phyloP scores from a whole-genome alignment of 2,888 invertebrate genomes.

The Harmothoe impar region DNA sequence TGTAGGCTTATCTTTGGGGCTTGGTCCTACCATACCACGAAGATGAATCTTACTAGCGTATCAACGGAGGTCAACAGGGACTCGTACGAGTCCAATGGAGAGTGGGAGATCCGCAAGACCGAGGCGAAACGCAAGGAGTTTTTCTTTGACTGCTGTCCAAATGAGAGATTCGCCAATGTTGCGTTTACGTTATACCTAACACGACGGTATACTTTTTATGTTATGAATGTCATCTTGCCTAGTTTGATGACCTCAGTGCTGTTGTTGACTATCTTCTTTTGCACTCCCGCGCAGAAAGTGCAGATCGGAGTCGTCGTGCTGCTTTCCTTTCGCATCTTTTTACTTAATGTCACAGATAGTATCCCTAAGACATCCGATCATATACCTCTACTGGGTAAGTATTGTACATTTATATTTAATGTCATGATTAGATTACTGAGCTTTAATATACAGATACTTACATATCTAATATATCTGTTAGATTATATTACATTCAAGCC shows the following conservation, averaged over 20 bases:
- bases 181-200: slow-evolving; percentile 70
- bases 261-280: slow-evolving; percentile 73
- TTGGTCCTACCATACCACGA: slow-evolving; percentile 73
- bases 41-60: slow-evolving; percentile 73
- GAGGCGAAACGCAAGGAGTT: slow-evolving; percentile 67
- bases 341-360: slow-evolving; percentile 73
- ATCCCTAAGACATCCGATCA: slow-evolving; percentile 74
- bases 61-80: slow-evolving; percentile 70
- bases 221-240: slow-evolving; percentile 74
- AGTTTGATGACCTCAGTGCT: slow-evolving; percentile 73
- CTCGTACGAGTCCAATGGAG: slow-evolving; percentile 72
- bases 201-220: slow-evolving; percentile 72
- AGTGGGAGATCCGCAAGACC: slow-evolving; percentile 71
- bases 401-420: not conserved
- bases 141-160: slow-evolving; percentile 67
- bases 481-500: too few species aligned
- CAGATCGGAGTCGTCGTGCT: slow-evolving; percentile 74
- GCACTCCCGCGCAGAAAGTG: slow-evolving; percentile 74
- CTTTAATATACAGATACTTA: too few species aligned
- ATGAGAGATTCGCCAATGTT: slow-evolving; percentile 70
- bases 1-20: slow-evolving; percentile 73
- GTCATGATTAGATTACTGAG: too few species aligned
- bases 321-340: slow-evolving; percentile 73
- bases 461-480: too few species aligned
- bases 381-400: slow-evolving; percentile 72